Evolutionary conservation across 2,113 vertebrate species (phyloP).

Genomic region (Nothocercus nigrocapillus): DNA sequence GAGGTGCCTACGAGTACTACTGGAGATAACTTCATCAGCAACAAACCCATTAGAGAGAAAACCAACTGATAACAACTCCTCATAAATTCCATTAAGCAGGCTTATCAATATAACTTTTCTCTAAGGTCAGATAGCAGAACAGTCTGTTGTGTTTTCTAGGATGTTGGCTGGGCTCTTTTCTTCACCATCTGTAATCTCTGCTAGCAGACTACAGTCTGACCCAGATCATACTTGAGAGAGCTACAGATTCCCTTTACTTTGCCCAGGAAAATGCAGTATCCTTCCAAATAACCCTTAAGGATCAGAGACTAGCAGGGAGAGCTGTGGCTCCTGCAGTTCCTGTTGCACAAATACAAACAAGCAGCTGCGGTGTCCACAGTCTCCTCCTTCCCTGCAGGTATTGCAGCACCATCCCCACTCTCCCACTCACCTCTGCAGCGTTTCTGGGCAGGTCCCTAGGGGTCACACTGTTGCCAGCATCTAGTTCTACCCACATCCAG

Average conservation of each 20-base stretch:
- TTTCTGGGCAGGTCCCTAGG: neutral
- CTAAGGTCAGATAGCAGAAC: neutral
- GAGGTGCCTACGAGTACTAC: neutral
- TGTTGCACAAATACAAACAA: neutral
- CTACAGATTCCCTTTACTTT: neutral
- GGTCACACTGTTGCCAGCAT: too few species aligned
- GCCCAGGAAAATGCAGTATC: neutral
- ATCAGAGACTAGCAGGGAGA: neutral
- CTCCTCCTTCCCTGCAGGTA: neutral
- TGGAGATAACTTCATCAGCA: neutral
- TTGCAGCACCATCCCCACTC: neutral
- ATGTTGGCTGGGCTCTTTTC: neutral
- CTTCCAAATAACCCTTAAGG: neutral
- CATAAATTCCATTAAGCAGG: neutral
- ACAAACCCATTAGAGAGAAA: neutral
- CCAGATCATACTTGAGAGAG: neutral
- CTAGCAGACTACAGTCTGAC: neutral
- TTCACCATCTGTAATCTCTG: neutral
- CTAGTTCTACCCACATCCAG: too few species aligned
- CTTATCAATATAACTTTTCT: neutral
- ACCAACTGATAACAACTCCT: neutral
- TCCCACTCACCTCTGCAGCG: too few species aligned
- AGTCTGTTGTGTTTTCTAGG: neutral
- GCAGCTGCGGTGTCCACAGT: accelerated
- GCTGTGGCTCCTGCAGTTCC: neutral